Percentiles rank a stretch among this genome's conserved stretches.
phyloP scores from a whole-genome alignment of 2,888 invertebrate genomes.

The Dryomyza anilis region DNA sequence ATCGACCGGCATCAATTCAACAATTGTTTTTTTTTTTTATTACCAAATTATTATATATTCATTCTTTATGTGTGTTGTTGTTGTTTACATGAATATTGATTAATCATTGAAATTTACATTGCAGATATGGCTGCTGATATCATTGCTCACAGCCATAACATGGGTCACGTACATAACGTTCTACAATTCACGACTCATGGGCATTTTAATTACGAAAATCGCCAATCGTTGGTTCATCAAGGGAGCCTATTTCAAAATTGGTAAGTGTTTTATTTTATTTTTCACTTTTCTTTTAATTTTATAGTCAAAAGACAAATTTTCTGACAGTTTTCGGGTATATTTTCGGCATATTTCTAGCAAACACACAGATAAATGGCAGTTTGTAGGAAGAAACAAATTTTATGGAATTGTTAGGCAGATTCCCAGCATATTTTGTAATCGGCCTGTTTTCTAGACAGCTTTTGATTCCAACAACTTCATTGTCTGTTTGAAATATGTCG shows the following conservation, averaged over 20 bases:
- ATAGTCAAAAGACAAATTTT: background rate
- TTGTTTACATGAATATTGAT: background rate
- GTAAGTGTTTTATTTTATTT: constrained; percentile 62
- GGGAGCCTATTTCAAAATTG: constrained; percentile 88
- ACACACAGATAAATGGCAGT: no score
- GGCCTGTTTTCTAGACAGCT: no score
- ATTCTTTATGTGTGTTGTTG: background rate
- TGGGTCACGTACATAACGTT: constrained; percentile 95
- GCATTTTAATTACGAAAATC: constrained; percentile 86
- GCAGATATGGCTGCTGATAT: constrained; percentile 75
- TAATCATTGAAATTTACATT: constrained; percentile 1
- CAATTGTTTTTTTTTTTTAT: background rate
- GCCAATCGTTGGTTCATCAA: constrained; percentile 85
- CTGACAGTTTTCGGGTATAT: no score
- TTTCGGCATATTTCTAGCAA: no score
- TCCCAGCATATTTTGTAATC: no score
- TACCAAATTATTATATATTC: no score
- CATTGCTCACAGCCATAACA: constrained; percentile 79
- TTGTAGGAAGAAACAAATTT: no score
- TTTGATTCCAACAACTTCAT: no score
- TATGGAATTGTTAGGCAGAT: no score
- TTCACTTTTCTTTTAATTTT: background rate
- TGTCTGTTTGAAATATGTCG: no score
- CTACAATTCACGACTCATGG: constrained; percentile 91
- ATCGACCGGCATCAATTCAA: background rate